Evolutionary conservation across 2,888 invertebrate species (phyloP).

Genomic region (Ommatoiulus sabulosus): DNA sequence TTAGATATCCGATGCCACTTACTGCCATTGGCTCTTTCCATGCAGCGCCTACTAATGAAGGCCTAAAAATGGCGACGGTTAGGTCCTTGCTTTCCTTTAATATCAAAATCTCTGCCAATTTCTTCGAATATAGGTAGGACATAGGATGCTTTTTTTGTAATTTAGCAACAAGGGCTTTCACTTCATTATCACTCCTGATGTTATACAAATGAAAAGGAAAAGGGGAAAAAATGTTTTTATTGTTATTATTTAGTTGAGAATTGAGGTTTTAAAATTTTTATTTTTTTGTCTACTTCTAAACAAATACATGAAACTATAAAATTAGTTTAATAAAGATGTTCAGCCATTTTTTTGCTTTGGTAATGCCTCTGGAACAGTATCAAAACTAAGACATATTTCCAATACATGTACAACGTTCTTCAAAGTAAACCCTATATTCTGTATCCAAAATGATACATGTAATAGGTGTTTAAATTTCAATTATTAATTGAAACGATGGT

Average conservation of each 20-base stretch:
- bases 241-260: not conserved
- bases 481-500: no score
- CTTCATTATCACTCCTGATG: not conserved
- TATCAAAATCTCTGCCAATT: not conserved
- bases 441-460: no score
- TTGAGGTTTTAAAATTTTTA: not conserved
- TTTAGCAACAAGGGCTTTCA: not conserved
- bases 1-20: not conserved
- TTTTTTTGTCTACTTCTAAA: no score
- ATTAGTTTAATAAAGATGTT: no score
- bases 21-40: slow-evolving; percentile 2
- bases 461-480: no score
- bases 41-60: not conserved
- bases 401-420: no score
- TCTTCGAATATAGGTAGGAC: not conserved
- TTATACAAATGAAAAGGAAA: not conserved
- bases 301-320: no score
- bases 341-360: no score
- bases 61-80: not conserved
- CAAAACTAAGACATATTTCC: no score
- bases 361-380: no score
- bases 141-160: not conserved
- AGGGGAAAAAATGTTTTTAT: not conserved
- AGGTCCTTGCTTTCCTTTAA: not conserved
- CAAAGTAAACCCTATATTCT: no score